These are phyloP conservation scores for Antedon bifida DNA, from an alignment of 35 echinoderm and acorn worm genomes.

Conservation along the genomic window DNA sequence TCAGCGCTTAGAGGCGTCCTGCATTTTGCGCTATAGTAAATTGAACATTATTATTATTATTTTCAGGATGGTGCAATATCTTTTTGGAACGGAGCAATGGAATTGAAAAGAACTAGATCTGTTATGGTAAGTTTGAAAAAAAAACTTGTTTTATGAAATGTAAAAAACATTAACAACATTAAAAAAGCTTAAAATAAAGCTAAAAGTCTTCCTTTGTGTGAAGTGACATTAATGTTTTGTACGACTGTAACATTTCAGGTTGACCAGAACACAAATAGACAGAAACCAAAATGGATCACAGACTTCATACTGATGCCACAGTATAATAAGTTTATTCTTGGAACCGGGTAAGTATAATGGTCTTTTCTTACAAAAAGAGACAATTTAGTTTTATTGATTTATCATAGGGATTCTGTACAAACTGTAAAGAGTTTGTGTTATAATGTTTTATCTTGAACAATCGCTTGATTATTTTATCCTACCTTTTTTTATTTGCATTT, in stretches of 20 bases:
- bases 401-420: too few relatives aligned
- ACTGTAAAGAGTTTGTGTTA: too few relatives aligned
- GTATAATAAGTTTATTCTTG: conserved; percentile 88
- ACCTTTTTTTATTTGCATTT: too few relatives aligned
- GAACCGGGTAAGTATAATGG: conserved; percentile 95
- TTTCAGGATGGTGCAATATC: conserved; percentile 90
- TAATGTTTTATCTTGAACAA: too few relatives aligned
- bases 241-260: conserved; percentile 45
- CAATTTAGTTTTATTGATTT: too few relatives aligned
- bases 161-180: neutral
- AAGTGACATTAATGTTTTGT: too few relatives aligned
- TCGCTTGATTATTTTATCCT: too few relatives aligned
- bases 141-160: neutral
- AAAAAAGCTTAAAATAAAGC: neutral
- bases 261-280: conserved; percentile 76
- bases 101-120: conserved; percentile 71
- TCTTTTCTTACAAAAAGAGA: too few relatives aligned
- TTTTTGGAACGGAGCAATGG: conserved; percentile 89
- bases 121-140: conserved; percentile 67
- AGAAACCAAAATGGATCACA: conserved; percentile 96
- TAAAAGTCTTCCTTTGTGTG: too few relatives aligned
- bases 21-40: too few relatives aligned
- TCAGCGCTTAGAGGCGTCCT: too few relatives aligned
- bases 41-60: neutral
- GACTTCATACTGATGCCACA: conserved; percentile 91